A percentile compares a stretch with the other conserved stretches of the same genome.
phyloP scores from a whole-genome alignment of 2,113 vertebrate genomes.

The Chitala chitala region DNA sequence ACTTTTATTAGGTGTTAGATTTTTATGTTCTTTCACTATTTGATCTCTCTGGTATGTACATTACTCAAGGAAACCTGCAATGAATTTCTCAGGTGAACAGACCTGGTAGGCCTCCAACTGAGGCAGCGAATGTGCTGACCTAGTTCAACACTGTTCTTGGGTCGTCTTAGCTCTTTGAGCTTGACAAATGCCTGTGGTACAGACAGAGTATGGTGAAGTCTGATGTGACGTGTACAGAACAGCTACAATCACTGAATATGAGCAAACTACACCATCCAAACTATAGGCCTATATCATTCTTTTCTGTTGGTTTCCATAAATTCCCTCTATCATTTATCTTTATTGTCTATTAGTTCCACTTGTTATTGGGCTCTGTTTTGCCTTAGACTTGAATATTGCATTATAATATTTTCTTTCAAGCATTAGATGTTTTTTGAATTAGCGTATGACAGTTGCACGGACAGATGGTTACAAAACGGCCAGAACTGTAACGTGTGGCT shows the following conservation, averaged over 20 bases:
- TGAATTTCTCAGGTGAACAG: slow-evolving; percentile 20
- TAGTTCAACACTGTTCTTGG: slow-evolving; percentile 3
- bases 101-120: slow-evolving; percentile 27
- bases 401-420: not conserved
- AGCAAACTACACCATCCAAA: not conserved
- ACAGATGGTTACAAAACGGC: not conserved
- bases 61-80: slow-evolving; percentile 21
- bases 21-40: slow-evolving; percentile 23
- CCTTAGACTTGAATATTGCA: slow-evolving; percentile 1
- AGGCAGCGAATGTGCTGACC: slow-evolving; percentile 11
- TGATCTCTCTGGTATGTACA: slow-evolving; percentile 27
- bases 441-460: not conserved
- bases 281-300: not conserved
- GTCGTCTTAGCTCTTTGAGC: not conserved
- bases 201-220: not conserved
- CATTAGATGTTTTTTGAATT: not conserved
- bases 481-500: not conserved
- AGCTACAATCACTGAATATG: not conserved
- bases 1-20: slow-evolving; percentile 33
- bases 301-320: not conserved
- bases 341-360: slow-evolving; percentile 4
- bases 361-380: not conserved
- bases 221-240: not conserved
- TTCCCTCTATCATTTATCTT: no score
- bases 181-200: not conserved